Evolutionary conservation across 2,888 invertebrate genomes (phyloP).

Genomic region (Synergus japonicus): DNA sequence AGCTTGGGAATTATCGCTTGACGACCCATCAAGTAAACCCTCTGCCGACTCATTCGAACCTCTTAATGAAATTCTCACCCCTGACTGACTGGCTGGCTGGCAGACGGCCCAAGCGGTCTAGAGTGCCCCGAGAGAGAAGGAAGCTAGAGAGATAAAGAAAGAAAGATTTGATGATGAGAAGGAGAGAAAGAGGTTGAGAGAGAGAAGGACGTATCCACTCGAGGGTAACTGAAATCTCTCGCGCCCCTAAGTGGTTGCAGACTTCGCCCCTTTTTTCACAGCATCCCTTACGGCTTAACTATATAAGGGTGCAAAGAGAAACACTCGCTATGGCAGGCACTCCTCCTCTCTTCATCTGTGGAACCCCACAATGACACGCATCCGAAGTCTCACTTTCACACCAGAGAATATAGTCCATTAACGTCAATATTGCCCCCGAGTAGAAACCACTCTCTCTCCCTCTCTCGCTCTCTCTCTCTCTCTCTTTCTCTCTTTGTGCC

Average conservation of each 20-base stretch:
- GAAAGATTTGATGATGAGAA: conserved; percentile 55
- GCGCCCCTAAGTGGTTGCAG: conserved; percentile 76
- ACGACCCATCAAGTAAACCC: conserved; percentile 77
- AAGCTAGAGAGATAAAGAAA: conserved; percentile 54
- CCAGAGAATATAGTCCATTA: conserved; percentile 76
- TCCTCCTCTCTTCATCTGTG: conserved; percentile 55
- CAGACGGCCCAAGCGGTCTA: conserved; percentile 70
- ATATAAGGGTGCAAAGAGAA: conserved; percentile 64
- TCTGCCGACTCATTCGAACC: conserved; percentile 77
- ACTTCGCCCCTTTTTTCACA: conserved; percentile 69
- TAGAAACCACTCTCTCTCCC: conserved; percentile 54
- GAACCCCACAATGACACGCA: conserved; percentile 72
- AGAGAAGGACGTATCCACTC: conserved; percentile 63
- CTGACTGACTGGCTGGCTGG: conserved; percentile 74
- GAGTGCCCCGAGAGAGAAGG: conserved; percentile 66
- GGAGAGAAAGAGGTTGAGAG: conserved; percentile 52
- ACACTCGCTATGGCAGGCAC: conserved; percentile 60
- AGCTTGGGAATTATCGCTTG: conserved; percentile 77
- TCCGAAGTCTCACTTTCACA: conserved; percentile 73
- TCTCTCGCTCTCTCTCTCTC: conserved; percentile 45
- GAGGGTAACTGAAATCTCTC: conserved; percentile 76
- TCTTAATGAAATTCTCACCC: conserved; percentile 79
- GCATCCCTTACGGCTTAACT: conserved; percentile 75
- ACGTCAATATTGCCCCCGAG: conserved; percentile 69
- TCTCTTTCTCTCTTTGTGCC: not conserved